Evolutionary conservation across 2,888 invertebrate species (phyloP).

Genomic region (Rosalia funebris): DNA sequence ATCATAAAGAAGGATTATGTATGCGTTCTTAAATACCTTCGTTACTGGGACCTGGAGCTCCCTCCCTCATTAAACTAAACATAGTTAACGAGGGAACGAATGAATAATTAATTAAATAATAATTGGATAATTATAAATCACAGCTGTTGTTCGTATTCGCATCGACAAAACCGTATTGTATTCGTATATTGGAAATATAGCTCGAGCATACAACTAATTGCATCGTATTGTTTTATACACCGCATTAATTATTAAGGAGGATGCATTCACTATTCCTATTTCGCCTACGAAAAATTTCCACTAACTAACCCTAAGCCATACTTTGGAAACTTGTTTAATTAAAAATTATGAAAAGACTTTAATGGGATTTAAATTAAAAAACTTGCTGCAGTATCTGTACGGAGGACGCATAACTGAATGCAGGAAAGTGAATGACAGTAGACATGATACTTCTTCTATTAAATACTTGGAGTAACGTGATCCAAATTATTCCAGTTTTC

Average conservation of each 20-base stretch:
- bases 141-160: conserved; percentile 10
- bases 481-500: too few relatives aligned
- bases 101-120: conserved; percentile 30
- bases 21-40: conserved; percentile 19
- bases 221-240: conserved; percentile 2
- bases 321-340: conserved; percentile 16
- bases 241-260: conserved; percentile 4
- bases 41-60: conserved; percentile 6
- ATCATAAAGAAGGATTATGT: conserved; percentile 5
- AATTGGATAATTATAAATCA: conserved; percentile 35
- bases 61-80: conserved; percentile 23
- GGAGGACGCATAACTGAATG: too few relatives aligned
- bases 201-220: conserved; percentile 22
- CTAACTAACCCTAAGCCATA: neutral
- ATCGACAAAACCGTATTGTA: conserved; percentile 10
- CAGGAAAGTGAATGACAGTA: too few relatives aligned
- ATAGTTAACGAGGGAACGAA: conserved; percentile 24
- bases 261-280: conserved; percentile 13
- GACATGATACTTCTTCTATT: too few relatives aligned
- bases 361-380: conserved; percentile 9
- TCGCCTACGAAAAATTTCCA: neutral
- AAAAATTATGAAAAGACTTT: conserved; percentile 12
- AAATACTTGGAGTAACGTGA: too few relatives aligned
- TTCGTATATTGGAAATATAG: conserved; percentile 14
- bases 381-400: too few relatives aligned